These are phyloP conservation scores for Dendropsophus ebraccatus DNA, from an alignment of 2,113 vertebrate species.

Conservation along the genomic window DNA sequence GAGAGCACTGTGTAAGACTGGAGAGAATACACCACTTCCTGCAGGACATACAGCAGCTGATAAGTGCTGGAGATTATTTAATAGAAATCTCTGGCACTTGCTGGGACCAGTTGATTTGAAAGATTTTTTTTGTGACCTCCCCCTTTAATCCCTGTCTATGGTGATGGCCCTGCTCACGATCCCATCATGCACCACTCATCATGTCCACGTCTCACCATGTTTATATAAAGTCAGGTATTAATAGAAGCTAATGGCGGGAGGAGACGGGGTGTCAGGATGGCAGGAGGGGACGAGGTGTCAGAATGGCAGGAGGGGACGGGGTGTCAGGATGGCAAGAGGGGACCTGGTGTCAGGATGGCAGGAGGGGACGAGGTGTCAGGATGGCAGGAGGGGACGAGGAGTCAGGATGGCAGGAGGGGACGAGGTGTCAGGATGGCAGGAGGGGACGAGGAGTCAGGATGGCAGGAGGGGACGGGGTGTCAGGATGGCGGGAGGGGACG, in stretches of 20 bases:
- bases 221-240: neutral
- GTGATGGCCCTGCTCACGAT: too few species aligned
- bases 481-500: neutral
- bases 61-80: too few species aligned
- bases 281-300: neutral
- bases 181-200: too few species aligned
- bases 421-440: neutral
- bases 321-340: neutral
- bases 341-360: neutral
- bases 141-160: too few species aligned
- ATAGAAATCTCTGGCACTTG: too few species aligned
- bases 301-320: neutral
- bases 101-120: too few species aligned
- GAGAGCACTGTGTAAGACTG: too few species aligned
- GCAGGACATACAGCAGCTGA: too few species aligned
- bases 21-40: too few species aligned
- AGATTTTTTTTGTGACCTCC: too few species aligned
- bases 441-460: neutral
- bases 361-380: neutral
- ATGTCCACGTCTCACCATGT: too few species aligned
- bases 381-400: neutral
- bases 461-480: neutral
- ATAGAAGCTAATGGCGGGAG: constrained; percentile 12
- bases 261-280: too few species aligned
- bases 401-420: neutral